phyloP scores from a whole-genome alignment of 2,113 vertebrate genomes.

The Ophiodon elongatus region DNA sequence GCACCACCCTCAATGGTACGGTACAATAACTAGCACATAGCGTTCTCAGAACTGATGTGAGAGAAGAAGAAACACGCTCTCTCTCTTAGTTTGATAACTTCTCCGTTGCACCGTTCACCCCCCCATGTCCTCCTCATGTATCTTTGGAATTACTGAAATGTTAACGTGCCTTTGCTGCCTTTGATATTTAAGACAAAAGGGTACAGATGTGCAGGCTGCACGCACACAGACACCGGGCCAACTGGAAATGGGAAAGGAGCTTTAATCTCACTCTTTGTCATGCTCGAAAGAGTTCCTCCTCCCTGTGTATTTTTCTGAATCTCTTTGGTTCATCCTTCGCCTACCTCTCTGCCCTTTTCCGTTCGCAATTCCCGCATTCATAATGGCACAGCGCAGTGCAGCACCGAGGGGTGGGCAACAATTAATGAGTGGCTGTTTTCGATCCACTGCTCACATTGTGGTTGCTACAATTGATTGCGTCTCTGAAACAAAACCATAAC shows the following conservation, averaged over 20 bases:
- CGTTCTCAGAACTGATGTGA: constrained; percentile 79
- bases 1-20: constrained; percentile 86
- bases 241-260: constrained; percentile 86
- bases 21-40: constrained; percentile 86
- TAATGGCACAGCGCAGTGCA: constrained; percentile 57
- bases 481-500: constrained; percentile 59
- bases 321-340: constrained; percentile 77
- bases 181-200: constrained; percentile 99
- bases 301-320: constrained; percentile 78
- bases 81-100: constrained; percentile 80
- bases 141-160: constrained; percentile 97
- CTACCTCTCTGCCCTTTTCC: constrained; percentile 80
- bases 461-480: constrained; percentile 67
- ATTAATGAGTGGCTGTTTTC: constrained; percentile 76
- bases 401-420: constrained; percentile 64
- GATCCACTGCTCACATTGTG: constrained; percentile 72
- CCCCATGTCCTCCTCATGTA: constrained; percentile 81
- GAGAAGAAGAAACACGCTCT: constrained; percentile 53
- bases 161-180: constrained; percentile 93
- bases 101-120: constrained; percentile 87
- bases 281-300: constrained; percentile 79
- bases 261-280: constrained; percentile 86
- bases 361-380: constrained; percentile 59
- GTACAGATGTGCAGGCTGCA: constrained; percentile 88
- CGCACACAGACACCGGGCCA: constrained; percentile 83